These are phyloP conservation scores for Luidia sarsii DNA, from an alignment of 53 echinoderm and acorn worm species.

Conservation along the genomic window DNA sequence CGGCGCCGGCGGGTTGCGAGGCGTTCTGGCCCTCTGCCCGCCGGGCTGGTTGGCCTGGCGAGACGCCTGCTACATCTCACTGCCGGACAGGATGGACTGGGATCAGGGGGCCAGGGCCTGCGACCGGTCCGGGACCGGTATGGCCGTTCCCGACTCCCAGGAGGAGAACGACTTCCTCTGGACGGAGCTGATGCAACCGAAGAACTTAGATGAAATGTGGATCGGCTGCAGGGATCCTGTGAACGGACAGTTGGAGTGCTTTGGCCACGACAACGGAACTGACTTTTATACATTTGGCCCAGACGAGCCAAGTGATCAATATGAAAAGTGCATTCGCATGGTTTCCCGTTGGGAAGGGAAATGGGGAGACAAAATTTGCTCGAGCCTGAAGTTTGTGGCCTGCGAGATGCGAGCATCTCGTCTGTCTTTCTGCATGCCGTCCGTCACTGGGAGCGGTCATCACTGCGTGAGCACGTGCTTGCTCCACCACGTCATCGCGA, in stretches of 20 bases:
- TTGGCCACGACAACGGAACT: neutral
- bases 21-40: neutral
- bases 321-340: constrained; percentile 1
- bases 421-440: neutral
- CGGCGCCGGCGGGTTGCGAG: too few species aligned
- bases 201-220: neutral
- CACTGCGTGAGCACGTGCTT: neutral
- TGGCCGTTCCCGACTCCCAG: constrained; percentile 13
- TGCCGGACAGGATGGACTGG: constrained; percentile 12
- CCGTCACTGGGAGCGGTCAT: too few species aligned
- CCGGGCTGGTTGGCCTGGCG: constrained; percentile 16
- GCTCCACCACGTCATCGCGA: constrained; percentile 16
- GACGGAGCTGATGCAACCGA: constrained; percentile 7
- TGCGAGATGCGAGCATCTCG: neutral
- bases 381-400: neutral
- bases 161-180: constrained; percentile 25
- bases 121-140: neutral
- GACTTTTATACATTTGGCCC: neutral
- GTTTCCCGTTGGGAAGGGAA: neutral
- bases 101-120: neutral
- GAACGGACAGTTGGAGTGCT: neutral
- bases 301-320: neutral
- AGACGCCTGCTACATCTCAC: constrained; percentile 20
- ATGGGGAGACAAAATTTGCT: neutral
- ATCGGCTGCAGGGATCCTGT: neutral